Conservation (phyloP, 2,113 vertebrate genomes). For the Nyctibius bracteatus region DNA sequence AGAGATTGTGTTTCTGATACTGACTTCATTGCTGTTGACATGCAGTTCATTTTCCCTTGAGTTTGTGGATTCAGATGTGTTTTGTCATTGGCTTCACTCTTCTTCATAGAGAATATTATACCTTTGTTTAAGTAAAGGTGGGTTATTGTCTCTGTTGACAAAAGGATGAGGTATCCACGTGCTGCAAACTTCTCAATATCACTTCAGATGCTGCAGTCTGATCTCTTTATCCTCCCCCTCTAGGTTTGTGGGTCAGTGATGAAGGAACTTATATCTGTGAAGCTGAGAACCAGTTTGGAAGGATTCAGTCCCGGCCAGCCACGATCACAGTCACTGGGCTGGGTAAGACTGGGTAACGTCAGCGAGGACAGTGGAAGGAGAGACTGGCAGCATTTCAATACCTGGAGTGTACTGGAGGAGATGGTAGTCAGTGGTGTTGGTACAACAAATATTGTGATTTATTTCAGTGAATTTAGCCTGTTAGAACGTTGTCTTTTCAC, state of each 20-base stretch:
- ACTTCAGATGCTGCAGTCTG: not conserved
- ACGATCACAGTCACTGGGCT: conserved; percentile 89
- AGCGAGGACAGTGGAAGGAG: not conserved
- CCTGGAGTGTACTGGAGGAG: not conserved
- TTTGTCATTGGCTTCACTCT: not conserved
- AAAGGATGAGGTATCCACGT: accelerated
- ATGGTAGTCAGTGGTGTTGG: not conserved
- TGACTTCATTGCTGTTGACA: not conserved
- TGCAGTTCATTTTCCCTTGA: not conserved
- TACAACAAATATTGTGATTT: not conserved
- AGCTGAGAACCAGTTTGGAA: conserved; percentile 94
- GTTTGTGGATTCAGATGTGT: not conserved
- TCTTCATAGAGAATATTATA: not conserved
- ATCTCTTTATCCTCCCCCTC: not conserved
- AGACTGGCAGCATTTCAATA: not conserved
- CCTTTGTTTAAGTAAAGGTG: not conserved
- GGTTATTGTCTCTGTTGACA: not conserved
- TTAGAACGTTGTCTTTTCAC: not conserved
- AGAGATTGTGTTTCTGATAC: not conserved
- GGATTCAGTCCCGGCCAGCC: conserved; percentile 77
- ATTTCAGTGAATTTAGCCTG: not conserved
- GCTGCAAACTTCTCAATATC: not conserved
- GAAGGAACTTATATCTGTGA: conserved; percentile 89
- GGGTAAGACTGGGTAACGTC: conserved; percentile 73
- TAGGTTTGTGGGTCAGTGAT: conserved; percentile 92